Percentiles rank a stretch among this genome's conserved stretches.
Conservation (phyloP, 2,797 vertebrate species). For the Florisuga fusca region DNA sequence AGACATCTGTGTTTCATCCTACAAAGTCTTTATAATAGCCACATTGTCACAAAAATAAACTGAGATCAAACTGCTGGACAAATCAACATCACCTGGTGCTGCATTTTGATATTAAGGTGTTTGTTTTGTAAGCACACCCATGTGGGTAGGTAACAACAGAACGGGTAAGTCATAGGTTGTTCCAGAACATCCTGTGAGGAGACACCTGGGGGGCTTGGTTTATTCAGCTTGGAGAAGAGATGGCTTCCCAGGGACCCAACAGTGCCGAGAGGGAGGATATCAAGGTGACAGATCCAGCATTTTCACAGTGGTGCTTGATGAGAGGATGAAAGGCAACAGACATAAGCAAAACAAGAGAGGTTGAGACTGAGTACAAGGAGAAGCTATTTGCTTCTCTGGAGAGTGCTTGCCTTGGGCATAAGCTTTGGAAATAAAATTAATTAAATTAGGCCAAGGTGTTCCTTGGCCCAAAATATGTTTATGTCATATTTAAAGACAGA, state of each 20-base stretch:
- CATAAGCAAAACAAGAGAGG: not conserved
- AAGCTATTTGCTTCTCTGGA: not conserved
- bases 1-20: not conserved
- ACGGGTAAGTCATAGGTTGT: not conserved
- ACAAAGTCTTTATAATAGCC: not conserved
- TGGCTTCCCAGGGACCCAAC: not conserved
- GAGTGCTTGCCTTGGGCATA: no score
- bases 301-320: not conserved
- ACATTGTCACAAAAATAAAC: not conserved
- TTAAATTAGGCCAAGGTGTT: not conserved
- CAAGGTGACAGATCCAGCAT: rapidly evolving
- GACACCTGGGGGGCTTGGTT: rapidly evolving
- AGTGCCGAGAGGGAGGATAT: not conserved
- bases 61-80: not conserved
- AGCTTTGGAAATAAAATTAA: not conserved
- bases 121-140: not conserved
- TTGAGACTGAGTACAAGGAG: not conserved
- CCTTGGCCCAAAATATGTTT: not conserved
- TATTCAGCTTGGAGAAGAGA: not conserved
- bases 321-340: not conserved
- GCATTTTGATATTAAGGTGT: not conserved
- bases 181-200: not conserved
- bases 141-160: not conserved
- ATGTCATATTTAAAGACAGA: not conserved
- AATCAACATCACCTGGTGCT: not conserved